Evolutionary conservation across 1,140 invertebrate species (phyloP).

Genomic region (Drosophila prosaltans): DNA sequence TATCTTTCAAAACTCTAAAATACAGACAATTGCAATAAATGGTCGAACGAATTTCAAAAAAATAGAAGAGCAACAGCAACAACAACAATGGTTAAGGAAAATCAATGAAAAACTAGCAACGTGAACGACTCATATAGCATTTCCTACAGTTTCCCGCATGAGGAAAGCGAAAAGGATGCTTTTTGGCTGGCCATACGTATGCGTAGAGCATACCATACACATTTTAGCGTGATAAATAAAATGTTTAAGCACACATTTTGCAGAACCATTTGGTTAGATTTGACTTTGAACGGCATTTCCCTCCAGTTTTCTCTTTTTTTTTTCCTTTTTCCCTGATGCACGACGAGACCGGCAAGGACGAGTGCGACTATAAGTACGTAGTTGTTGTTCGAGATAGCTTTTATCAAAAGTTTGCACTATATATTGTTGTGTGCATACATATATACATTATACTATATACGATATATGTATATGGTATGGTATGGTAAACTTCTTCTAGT

Average conservation of each 20-base stretch:
- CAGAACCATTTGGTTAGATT: constrained; percentile 70
- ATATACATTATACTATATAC: constrained; percentile 23
- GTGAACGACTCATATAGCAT: constrained; percentile 65
- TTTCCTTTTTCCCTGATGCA: constrained; percentile 48
- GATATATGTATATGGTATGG: constrained; percentile 28
- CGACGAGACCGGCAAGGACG: constrained; percentile 35
- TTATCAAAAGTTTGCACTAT: constrained; percentile 43
- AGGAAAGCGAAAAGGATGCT: constrained; percentile 24
- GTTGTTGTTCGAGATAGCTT: constrained; percentile 46
- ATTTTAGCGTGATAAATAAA: constrained; percentile 79
- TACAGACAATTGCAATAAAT: constrained; percentile 75
- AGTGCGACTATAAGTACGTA: constrained; percentile 23
- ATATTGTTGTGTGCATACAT: constrained; percentile 26
- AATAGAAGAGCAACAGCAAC: neutral
- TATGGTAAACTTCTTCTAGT: constrained; percentile 41
- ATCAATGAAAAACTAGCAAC: constrained; percentile 76
- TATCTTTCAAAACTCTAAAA: constrained; percentile 39
- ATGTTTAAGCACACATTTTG: constrained; percentile 79
- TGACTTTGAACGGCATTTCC: constrained; percentile 62
- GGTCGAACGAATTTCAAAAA: constrained; percentile 22
- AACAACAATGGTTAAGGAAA: constrained; percentile 28
- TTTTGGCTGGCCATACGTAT: constrained; percentile 44
- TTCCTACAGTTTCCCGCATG: constrained; percentile 31
- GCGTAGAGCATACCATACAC: constrained; percentile 46
- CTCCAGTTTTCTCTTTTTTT: neutral